These are phyloP conservation scores for Ovis canadensis DNA, from an alignment of 2,113 vertebrate species.

Conservation along the genomic window DNA sequence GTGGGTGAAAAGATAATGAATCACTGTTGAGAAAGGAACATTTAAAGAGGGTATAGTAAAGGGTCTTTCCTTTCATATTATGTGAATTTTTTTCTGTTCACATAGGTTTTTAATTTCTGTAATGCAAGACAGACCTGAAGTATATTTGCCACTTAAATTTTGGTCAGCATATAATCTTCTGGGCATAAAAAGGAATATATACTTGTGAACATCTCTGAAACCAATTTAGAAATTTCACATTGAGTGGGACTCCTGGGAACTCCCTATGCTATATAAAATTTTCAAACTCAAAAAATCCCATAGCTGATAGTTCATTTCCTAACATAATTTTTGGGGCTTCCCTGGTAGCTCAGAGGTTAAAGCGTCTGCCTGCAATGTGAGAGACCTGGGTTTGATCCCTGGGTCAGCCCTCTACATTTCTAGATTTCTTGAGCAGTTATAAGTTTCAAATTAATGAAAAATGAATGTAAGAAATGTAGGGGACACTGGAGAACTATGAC, in stretches of 20 bases:
- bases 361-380: too few relatives aligned
- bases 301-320: not conserved
- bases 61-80: not conserved
- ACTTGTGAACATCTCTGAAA: not conserved
- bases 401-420: not conserved
- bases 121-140: not conserved
- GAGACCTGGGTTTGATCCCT: too few relatives aligned
- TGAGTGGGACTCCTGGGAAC: not conserved
- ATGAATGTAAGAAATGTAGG: not conserved
- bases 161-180: not conserved
- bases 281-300: not conserved
- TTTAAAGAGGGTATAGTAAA: not conserved
- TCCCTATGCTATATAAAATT: not conserved
- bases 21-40: not conserved
- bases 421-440: not conserved
- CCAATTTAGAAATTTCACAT: not conserved
- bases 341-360: too few relatives aligned
- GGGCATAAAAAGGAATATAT: not conserved
- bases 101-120: slow-evolving; percentile 20
- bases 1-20: not conserved
- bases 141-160: not conserved
- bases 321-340: not conserved
- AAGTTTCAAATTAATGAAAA: not conserved
- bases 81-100: slow-evolving; percentile 1
- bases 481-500: not conserved